Conservation (phyloP, 1,140 invertebrate species). For the Lepidurus packardi region DNA sequence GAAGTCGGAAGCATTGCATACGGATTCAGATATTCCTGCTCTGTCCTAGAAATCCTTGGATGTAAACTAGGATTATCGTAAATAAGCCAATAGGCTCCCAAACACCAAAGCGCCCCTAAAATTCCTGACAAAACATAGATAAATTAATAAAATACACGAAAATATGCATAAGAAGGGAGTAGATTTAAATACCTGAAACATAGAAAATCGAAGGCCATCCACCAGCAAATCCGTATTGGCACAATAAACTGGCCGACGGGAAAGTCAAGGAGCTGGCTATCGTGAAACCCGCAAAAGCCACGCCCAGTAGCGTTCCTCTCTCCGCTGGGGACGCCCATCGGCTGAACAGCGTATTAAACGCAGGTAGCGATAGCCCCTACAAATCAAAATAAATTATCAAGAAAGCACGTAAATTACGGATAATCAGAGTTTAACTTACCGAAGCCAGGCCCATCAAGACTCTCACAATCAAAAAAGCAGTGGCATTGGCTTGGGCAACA, state of each 20-base stretch:
- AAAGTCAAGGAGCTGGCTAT: slow-evolving; percentile 45
- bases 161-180: slow-evolving; percentile 16
- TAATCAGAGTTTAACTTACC: slow-evolving; percentile 34
- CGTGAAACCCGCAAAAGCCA: slow-evolving; percentile 45
- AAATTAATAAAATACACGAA: slow-evolving; percentile 27
- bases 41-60: slow-evolving; percentile 48
- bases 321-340: slow-evolving; percentile 52
- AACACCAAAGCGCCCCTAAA: slow-evolving; percentile 45
- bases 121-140: slow-evolving; percentile 37
- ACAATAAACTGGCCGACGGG: slow-evolving; percentile 45
- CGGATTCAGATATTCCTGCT: slow-evolving; percentile 47
- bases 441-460: slow-evolving; percentile 46
- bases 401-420: not conserved
- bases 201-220: slow-evolving; percentile 50
- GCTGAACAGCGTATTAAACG: slow-evolving; percentile 51
- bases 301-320: slow-evolving; percentile 42
- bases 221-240: slow-evolving; percentile 43
- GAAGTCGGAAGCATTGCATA: slow-evolving; percentile 11
- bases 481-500: slow-evolving; percentile 43
- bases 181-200: slow-evolving; percentile 37
- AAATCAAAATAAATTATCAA: slow-evolving; percentile 24
- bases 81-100: slow-evolving; percentile 46
- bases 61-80: slow-evolving; percentile 49
- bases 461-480: slow-evolving; percentile 44
- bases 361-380: slow-evolving; percentile 52